phyloP scores from a whole-genome alignment of 92 coral and sea anemone species.

The Palythoa caribaeorum region DNA sequence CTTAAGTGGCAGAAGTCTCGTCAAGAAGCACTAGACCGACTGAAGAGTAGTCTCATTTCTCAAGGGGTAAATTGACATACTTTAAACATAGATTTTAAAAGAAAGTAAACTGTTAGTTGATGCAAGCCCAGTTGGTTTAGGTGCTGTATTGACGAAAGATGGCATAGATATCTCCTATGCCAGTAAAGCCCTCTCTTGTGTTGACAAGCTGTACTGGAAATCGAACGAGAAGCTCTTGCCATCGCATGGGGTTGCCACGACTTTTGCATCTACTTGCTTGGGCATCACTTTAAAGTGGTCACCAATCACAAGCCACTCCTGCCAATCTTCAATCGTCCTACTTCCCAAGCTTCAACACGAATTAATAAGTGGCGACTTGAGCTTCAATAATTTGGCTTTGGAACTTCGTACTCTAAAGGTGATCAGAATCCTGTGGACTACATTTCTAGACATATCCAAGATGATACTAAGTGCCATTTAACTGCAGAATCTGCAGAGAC shows the following conservation, averaged over 20 bases:
- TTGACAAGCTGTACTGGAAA: not conserved
- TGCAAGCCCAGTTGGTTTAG: not conserved
- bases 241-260: not conserved
- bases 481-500: conserved; percentile 37
- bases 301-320: conserved; percentile 45
- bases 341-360: conserved; percentile 49
- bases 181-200: not conserved
- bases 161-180: not conserved
- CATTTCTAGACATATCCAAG: conserved; percentile 52
- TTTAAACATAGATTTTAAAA: not conserved
- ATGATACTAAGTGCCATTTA: conserved; percentile 30
- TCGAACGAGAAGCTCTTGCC: not conserved
- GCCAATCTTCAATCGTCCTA: conserved; percentile 43
- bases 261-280: conserved; percentile 25
- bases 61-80: not conserved
- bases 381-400: conserved; percentile 42
- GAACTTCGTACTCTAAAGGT: conserved; percentile 23
- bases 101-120: not conserved
- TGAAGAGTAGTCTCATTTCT: not conserved
- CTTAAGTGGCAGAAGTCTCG: no score
- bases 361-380: conserved; percentile 55
- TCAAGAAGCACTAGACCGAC: not conserved
- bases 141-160: not conserved
- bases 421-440: conserved; percentile 50
- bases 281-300: conserved; percentile 44